These are phyloP conservation scores for Vimba vimba DNA, from an alignment of 2,113 vertebrate genomes.

Conservation along the genomic window DNA sequence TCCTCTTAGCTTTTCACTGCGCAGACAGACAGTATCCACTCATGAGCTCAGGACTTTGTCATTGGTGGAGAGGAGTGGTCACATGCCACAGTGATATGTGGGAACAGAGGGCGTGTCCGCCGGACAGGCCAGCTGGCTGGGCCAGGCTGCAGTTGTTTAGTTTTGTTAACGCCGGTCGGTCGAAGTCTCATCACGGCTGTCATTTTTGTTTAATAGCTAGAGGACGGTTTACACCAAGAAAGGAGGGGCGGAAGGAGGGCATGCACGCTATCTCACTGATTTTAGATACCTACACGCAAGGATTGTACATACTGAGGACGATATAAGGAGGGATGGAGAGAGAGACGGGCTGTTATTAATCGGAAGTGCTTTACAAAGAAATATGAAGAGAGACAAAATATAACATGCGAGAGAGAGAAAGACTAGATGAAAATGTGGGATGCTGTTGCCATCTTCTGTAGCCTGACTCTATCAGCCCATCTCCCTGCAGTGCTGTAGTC, in stretches of 20 bases:
- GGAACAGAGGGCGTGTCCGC: constrained; percentile 52
- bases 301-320: constrained; percentile 8
- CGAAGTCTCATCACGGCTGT: constrained; percentile 55
- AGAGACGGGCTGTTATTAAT: constrained; percentile 32
- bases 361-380: constrained; percentile 38
- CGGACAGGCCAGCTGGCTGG: constrained; percentile 31
- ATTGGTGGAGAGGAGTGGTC: constrained; percentile 68
- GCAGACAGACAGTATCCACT: constrained; percentile 56
- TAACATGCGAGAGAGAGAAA: constrained; percentile 7
- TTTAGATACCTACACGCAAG: constrained; percentile 22
- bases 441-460: constrained; percentile 74
- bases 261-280: neutral
- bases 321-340: constrained; percentile 24
- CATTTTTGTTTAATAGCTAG: constrained; percentile 50
- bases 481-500: constrained; percentile 86
- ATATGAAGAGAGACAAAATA: constrained; percentile 29
- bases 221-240: constrained; percentile 36
- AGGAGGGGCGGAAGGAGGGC: neutral
- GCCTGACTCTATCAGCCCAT: constrained; percentile 82
- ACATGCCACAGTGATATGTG: constrained; percentile 73
- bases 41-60: constrained; percentile 45
- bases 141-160: constrained; percentile 44
- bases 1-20: constrained; percentile 52
- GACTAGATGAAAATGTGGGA: constrained; percentile 46
- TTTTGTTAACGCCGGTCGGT: constrained; percentile 59